A percentile compares a stretch with the other conserved stretches of the same genome.
Conservation (phyloP, 2,113 vertebrate species). For the Protobothrops flavoviridis region DNA sequence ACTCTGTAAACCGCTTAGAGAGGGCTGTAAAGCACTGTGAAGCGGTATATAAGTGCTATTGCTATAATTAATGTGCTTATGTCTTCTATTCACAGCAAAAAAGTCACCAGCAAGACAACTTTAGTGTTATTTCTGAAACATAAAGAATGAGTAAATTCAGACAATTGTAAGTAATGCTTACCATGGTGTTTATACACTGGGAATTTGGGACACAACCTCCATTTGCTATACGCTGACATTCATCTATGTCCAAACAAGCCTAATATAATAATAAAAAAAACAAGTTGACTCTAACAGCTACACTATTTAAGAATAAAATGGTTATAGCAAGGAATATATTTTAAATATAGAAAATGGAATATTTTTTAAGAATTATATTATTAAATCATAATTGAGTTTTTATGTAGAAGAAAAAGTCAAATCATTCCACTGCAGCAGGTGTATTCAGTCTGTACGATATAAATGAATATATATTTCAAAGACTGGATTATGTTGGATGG, state of each 20-base stretch:
- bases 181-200: constrained; percentile 87
- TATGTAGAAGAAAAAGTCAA: background rate
- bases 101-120: background rate
- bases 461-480: background rate
- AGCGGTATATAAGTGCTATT: background rate
- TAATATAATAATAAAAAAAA: constrained; percentile 43
- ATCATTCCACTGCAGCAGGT: background rate
- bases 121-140: background rate
- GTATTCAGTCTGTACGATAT: background rate
- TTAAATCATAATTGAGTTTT: background rate
- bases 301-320: constrained; percentile 6
- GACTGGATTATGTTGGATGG: background rate
- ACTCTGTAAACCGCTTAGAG: background rate
- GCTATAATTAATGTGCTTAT: background rate
- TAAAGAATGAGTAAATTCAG: background rate
- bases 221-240: constrained; percentile 80
- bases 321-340: background rate
- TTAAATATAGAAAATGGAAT: background rate
- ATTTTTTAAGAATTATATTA: background rate
- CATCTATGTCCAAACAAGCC: constrained; percentile 85
- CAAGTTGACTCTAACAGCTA: constrained; percentile 1
- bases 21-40: background rate
- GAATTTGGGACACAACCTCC: constrained; percentile 89
- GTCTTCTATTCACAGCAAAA: background rate
- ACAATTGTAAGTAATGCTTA: constrained; percentile 65